Base-by-base conservation (phyloP, 2,797 vertebrate genomes). In the Hemitrygon akajei region DNA sequence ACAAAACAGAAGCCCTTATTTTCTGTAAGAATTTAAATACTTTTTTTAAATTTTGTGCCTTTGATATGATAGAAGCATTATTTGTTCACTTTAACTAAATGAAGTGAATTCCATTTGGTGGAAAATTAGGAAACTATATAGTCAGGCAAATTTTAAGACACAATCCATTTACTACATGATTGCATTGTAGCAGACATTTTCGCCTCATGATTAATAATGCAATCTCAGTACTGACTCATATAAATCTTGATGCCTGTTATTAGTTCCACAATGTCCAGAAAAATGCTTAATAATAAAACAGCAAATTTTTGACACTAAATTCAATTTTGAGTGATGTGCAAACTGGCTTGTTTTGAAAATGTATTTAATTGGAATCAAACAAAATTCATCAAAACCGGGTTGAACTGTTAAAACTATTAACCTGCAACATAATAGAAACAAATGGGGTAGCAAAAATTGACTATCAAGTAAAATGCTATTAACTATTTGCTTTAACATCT, bases 1-100 rank as follows among this genome's bases (percentile, higher is more conserved):
- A 93, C 91, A 93, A 92, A 93, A 93, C 91, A 93, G 47, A 93
- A 93, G 91, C 91, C 91, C 91, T 93, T 93, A 93, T 93, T 93
- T 93, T 93, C 91, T 56, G 91, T 93, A 47, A 93, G 91, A 93
- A 93, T 93, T 93, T 58, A 76, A 93, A 93, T 75, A 93, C 91
- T 75, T 56, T 93, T 92, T 92, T 93, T 1, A 47, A 93, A 18
- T 93, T 89, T 93, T 93, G 91, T 93, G 91, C 91, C 91, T 93
- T 89, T 37, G 30, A 75, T 93, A 76, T 93, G 91, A 76, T 93
- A 76, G n/a, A 93, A 93, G 91, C 25, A 76, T 76, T 69, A n/a
- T 71, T 71, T 93, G 91, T 75, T 93, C 71, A 76, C 11, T 56
- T 47, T 86, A 77, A 77, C 75, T 66, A 66, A 69, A 93, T 93